phyloP scores from a whole-genome alignment of 2,113 vertebrate genomes.

The Pimephales promelas region DNA sequence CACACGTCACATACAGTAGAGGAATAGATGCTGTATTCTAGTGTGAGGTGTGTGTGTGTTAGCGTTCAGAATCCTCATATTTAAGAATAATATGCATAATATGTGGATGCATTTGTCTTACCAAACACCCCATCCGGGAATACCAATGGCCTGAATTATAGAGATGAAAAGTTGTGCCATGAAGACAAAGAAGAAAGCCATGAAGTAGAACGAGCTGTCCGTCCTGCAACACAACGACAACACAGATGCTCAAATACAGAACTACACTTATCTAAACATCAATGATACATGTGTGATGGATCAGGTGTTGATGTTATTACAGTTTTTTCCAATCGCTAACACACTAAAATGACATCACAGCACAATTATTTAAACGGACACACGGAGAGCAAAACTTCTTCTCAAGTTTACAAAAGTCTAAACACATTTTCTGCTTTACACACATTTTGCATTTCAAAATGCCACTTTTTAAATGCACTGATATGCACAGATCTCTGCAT shows the following conservation, averaged over 20 bases:
- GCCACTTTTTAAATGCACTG: too few species aligned
- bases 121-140: slow-evolving; percentile 99
- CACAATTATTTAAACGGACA: too few species aligned
- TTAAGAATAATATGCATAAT: not conserved
- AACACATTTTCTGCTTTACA: too few species aligned
- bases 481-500: too few species aligned
- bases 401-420: too few species aligned
- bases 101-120: slow-evolving; percentile 71
- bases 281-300: not conserved
- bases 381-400: too few species aligned
- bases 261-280: not conserved
- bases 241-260: not conserved
- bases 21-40: not conserved
- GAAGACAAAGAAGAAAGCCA: slow-evolving; percentile 98
- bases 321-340: too few species aligned
- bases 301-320: not conserved
- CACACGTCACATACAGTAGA: not conserved
- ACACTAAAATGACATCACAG: too few species aligned
- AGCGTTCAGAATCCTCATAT: not conserved
- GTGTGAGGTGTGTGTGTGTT: not conserved
- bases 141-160: slow-evolving; percentile 93
- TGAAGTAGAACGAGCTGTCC: slow-evolving; percentile 98
- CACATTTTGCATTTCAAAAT: too few species aligned
- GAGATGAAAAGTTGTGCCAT: slow-evolving; percentile 96
- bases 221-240: slow-evolving; percentile 72